Evolutionary conservation across 1,140 invertebrate genomes (phyloP).

Genomic region (Brachystomella parvula): DNA sequence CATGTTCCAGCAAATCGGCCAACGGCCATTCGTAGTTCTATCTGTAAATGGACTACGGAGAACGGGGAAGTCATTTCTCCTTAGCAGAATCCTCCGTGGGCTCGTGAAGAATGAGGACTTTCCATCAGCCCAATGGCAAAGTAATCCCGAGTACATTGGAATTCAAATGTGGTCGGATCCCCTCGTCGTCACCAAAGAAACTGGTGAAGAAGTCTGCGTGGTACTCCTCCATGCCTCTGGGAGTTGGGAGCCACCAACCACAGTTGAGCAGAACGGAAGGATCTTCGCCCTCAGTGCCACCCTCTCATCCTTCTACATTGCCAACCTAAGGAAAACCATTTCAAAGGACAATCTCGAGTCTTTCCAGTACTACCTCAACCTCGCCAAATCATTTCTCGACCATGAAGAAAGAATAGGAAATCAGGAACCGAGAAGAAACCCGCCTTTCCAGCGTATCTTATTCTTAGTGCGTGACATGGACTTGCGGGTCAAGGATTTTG

Average conservation of each 20-base stretch:
- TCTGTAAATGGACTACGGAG: not conserved
- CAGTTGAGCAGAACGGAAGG: not conserved
- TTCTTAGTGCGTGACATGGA: slow-evolving; percentile 1
- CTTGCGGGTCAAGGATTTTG: slow-evolving; percentile 3
- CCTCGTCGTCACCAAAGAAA: not conserved
- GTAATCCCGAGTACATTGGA: not conserved
- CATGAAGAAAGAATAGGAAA: too few relatives aligned
- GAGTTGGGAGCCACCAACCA: not conserved
- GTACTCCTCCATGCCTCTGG: not conserved
- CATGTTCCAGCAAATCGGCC: not conserved
- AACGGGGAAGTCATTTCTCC: not conserved
- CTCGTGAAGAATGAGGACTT: not conserved
- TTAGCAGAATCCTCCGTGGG: not conserved
- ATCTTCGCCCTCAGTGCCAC: not conserved
- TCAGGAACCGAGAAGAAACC: not conserved
- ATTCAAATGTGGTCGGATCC: not conserved
- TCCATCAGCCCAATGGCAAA: too few relatives aligned
- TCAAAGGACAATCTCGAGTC: not conserved
- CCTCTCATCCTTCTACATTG: not conserved
- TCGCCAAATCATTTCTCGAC: not conserved
- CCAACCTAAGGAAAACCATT: not conserved
- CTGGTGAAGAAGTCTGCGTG: not conserved
- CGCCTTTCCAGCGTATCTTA: not conserved
- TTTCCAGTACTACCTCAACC: not conserved
- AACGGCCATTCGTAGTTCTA: not conserved